A percentile compares a stretch with the other conserved stretches of the same genome.
Evolutionary conservation across 2,797 vertebrate genomes (phyloP).

Genomic region (Onychomys arenicola): DNA sequence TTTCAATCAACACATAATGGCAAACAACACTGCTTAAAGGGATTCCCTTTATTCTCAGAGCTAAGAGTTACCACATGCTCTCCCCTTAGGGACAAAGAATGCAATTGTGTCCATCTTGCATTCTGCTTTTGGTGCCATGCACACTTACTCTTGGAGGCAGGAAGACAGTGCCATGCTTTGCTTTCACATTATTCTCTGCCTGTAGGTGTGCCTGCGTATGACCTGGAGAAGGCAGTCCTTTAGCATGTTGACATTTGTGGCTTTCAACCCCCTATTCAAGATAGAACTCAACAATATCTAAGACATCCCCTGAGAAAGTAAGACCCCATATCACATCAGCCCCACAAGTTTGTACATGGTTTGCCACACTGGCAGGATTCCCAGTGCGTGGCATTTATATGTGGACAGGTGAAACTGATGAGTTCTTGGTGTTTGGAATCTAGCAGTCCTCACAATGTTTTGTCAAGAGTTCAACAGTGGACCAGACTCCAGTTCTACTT

Average conservation of each 20-base stretch:
- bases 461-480: not conserved
- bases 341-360: not conserved
- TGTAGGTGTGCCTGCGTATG: not conserved
- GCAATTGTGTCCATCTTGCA: not conserved
- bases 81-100: slow-evolving; percentile 15
- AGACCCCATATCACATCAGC: not conserved
- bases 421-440: slow-evolving; percentile 36
- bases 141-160: not conserved
- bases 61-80: not conserved
- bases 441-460: not conserved
- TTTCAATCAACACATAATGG: not conserved
- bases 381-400: not conserved
- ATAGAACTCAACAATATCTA: slow-evolving; percentile 8
- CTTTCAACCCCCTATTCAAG: not conserved
- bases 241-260: not conserved
- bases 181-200: not conserved
- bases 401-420: not conserved
- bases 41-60: slow-evolving; percentile 23
- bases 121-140: not conserved
- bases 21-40: slow-evolving; percentile 1
- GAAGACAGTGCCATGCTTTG: not conserved
- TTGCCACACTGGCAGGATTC: not conserved
- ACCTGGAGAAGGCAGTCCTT: not conserved
- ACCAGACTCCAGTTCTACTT: slow-evolving; percentile 33
- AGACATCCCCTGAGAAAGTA: slow-evolving; percentile 1